Evolutionary conservation across 2,888 invertebrate genomes (phyloP).

Genomic region (Melinaea marsaeus): DNA sequence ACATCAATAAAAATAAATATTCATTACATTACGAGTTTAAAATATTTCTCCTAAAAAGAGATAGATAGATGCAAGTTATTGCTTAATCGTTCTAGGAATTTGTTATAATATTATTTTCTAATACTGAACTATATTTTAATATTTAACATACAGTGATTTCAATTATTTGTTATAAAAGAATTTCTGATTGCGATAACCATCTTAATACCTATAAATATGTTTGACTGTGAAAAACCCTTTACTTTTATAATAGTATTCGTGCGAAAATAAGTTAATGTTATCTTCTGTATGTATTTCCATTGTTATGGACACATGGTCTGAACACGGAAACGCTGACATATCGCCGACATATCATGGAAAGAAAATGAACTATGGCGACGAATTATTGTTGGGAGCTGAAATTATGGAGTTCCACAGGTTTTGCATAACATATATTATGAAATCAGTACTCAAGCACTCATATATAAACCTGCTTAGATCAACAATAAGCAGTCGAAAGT

Average conservation of each 20-base stretch:
- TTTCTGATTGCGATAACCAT: no score
- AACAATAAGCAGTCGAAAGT: conserved; percentile 41
- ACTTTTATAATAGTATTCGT: conserved; percentile 33
- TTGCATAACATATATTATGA: no score
- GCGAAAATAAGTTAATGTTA: conserved; percentile 61
- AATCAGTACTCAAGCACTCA: no score
- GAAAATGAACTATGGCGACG: conserved; percentile 68
- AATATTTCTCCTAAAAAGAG: conserved; percentile 65
- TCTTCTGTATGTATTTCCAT: conserved; percentile 43
- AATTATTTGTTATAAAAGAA: no score
- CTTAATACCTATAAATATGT: no score
- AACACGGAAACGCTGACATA: no score
- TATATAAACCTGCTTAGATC: no score
- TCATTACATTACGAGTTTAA: conserved; percentile 63
- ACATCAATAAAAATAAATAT: conserved; percentile 1
- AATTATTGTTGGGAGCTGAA: conserved; percentile 63
- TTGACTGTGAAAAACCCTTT: no score
- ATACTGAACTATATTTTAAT: no score
- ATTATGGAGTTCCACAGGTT: conserved; percentile 65
- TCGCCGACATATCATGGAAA: conserved; percentile 37
- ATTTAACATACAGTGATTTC: no score
- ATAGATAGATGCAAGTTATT: conserved; percentile 56
- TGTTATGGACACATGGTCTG: no score
- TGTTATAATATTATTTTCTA: conserved; percentile 27
- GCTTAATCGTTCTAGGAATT: conserved; percentile 62